Evolutionary conservation across 2,113 vertebrate genomes (phyloP).

Genomic region (Labrus mixtus): DNA sequence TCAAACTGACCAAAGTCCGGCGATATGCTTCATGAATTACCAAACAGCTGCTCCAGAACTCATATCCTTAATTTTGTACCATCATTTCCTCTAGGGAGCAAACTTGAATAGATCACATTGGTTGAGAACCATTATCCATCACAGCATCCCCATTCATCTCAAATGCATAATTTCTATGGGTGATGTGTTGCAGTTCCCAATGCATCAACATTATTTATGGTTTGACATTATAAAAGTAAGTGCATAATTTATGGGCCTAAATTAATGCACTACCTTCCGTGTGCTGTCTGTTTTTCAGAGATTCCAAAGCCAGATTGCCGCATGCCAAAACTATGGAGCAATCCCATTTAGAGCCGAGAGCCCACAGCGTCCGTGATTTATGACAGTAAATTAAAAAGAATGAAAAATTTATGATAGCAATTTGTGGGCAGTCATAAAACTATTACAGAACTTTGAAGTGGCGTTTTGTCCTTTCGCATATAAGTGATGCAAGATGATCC

Average conservation of each 20-base stretch:
- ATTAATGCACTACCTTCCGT: constrained; percentile 84
- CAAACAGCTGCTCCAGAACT: constrained; percentile 58
- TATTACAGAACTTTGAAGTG: constrained; percentile 87
- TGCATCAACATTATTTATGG: constrained; percentile 86
- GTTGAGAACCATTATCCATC: constrained; percentile 80
- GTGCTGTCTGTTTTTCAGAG: constrained; percentile 82
- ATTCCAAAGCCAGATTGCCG: constrained; percentile 80
- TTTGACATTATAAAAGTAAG: constrained; percentile 85
- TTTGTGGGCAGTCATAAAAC: constrained; percentile 86
- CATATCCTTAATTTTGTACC: constrained; percentile 63
- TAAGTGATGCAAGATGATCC: constrained; percentile 80
- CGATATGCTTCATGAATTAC: constrained; percentile 49
- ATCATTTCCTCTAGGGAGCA: constrained; percentile 72
- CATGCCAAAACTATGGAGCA: constrained; percentile 84
- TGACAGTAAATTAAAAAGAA: constrained; percentile 86
- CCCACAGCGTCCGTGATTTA: constrained; percentile 82
- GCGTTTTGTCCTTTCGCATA: constrained; percentile 80
- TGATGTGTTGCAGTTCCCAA: constrained; percentile 80
- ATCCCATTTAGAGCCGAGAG: constrained; percentile 81
- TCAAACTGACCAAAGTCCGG: constrained; percentile 43
- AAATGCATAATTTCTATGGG: constrained; percentile 82
- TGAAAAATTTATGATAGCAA: constrained; percentile 86
- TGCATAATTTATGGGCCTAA: constrained; percentile 86
- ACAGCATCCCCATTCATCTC: constrained; percentile 81
- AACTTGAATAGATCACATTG: constrained; percentile 79